phyloP scores from a whole-genome alignment of 2,797 vertebrate genomes.

The Malacoraja senta region DNA sequence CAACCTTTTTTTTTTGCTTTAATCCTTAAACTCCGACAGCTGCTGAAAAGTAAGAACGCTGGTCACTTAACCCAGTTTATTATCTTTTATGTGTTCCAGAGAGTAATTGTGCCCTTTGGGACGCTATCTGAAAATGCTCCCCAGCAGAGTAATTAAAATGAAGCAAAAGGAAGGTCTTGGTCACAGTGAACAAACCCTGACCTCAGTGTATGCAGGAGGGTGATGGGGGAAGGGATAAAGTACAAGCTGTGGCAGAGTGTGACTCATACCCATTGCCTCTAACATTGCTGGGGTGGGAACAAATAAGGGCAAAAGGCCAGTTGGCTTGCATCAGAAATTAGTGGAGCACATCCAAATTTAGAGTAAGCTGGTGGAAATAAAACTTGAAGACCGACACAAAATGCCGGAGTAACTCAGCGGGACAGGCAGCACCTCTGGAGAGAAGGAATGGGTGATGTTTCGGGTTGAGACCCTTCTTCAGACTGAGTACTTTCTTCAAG shows the following conservation, averaged over 20 bases:
- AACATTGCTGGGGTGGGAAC: slow-evolving; percentile 13
- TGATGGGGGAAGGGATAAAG: neutral
- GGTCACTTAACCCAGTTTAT: neutral
- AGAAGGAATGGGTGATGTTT: too few relatives aligned
- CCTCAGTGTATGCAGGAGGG: neutral
- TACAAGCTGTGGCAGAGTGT: neutral
- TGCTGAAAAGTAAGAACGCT: neutral
- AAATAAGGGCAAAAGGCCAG: neutral
- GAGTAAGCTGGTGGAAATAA: neutral
- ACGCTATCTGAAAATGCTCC: neutral
- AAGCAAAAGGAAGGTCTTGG: neutral
- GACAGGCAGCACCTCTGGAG: too few relatives aligned
- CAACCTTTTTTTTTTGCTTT: neutral
- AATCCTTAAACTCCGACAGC: neutral
- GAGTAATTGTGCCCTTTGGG: neutral
- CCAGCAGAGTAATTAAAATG: neutral
- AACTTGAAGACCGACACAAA: neutral
- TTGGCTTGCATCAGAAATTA: neutral
- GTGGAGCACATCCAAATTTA: neutral
- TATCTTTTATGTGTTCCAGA: too few relatives aligned
- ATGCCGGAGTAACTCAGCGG: too few relatives aligned
- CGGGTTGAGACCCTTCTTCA: too few relatives aligned
- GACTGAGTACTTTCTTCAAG: too few relatives aligned
- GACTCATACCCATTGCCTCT: neutral
- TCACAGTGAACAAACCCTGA: neutral